phyloP scores from a whole-genome alignment of 2,113 vertebrate species.

The Anguilla japonica region DNA sequence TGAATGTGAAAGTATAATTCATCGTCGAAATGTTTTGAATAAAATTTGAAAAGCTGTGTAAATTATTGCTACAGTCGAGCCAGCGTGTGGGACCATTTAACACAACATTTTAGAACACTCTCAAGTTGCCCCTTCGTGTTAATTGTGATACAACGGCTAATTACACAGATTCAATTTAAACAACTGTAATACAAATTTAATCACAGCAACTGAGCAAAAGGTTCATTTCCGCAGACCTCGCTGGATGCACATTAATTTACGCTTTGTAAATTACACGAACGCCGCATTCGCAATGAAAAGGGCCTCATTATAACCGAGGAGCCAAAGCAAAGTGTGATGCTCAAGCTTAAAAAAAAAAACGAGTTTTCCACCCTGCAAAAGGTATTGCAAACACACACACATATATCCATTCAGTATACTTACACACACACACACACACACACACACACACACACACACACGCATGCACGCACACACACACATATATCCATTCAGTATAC shows the following conservation, averaged over 20 bases:
- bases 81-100: slow-evolving; percentile 1
- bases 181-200: slow-evolving; percentile 11
- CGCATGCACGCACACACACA: too few species aligned
- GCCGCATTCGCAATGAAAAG: background rate
- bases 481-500: too few species aligned
- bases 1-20: background rate
- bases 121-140: slow-evolving; percentile 9
- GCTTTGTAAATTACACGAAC: background rate
- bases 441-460: background rate
- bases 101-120: slow-evolving; percentile 9
- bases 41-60: background rate
- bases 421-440: background rate
- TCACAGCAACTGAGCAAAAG: slow-evolving; percentile 7
- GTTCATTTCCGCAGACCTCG: slow-evolving; percentile 1
- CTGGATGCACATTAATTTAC: slow-evolving; percentile 11
- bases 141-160: slow-evolving; percentile 7
- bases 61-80: slow-evolving; percentile 2
- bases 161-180: slow-evolving; percentile 9
- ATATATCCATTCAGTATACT: background rate
- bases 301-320: background rate
- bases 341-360: too few species aligned
- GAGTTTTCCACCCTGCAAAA: background rate
- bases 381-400: background rate
- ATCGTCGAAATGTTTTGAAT: background rate
- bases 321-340: background rate